These are phyloP conservation scores for Bos indicus DNA, from an alignment of 2,113 vertebrate species.

Conservation along the genomic window DNA sequence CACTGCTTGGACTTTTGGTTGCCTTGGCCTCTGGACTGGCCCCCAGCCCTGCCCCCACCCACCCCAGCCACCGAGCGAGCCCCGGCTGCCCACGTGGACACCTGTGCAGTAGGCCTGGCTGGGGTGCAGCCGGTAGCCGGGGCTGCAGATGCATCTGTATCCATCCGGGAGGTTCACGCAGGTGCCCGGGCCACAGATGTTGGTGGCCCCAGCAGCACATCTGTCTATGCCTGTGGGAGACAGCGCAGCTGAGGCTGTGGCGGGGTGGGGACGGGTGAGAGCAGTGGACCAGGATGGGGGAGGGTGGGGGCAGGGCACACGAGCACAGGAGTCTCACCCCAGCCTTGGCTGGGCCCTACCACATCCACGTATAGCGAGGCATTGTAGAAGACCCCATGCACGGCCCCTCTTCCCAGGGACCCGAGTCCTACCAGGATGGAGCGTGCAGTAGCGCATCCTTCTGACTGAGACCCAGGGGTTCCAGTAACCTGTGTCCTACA, in stretches of 20 bases:
- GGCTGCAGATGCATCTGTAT: slow-evolving; percentile 90
- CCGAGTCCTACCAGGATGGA: neutral
- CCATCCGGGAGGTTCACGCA: slow-evolving; percentile 85
- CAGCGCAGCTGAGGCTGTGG: neutral
- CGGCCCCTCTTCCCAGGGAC: neutral
- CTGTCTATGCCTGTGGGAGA: slow-evolving; percentile 43
- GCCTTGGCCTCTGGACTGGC: neutral
- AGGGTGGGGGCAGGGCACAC: neutral
- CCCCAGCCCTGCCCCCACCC: neutral
- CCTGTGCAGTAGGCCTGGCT: slow-evolving; percentile 86
- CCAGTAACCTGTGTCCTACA: neutral
- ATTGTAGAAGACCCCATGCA: neutral
- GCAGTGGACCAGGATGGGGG: neutral
- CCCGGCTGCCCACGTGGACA: slow-evolving; percentile 45
- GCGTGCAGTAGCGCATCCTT: neutral
- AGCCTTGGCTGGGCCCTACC: neutral
- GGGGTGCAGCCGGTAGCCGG: slow-evolving; percentile 82
- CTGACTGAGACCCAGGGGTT: neutral
- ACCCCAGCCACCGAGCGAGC: neutral
- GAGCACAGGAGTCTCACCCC: neutral
- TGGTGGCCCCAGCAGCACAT: slow-evolving; percentile 79
- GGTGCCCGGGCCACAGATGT: slow-evolving; percentile 86
- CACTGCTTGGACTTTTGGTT: neutral
- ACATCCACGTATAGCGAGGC: neutral
- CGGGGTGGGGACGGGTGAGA: accelerated